Base-by-base conservation (phyloP, 2,888 invertebrate genomes). In the Zaprionus bogoriensis region DNA sequence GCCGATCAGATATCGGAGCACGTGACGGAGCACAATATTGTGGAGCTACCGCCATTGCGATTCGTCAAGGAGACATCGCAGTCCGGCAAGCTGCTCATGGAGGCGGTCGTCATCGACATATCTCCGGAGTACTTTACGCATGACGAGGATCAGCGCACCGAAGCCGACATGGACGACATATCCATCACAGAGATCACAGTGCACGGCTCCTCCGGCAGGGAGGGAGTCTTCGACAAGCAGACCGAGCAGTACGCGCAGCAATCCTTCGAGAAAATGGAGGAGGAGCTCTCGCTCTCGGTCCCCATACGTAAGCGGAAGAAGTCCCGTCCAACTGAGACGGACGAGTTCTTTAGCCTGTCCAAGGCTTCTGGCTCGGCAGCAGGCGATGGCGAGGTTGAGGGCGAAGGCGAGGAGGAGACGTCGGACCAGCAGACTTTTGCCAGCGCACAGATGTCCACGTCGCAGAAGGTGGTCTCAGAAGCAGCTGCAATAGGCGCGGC, bases 1-100 rank as follows among this genome's bases (percentile, higher is more conserved):
- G 97, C 97, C 0, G 97, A 97, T 89, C 97, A 97, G 90, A 92
- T 97, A 58, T 97, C 97, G 0, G 97, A 97, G 91, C 95, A 97
- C 88, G 95, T 97, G 48, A 91, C 93, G 87, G 96, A 96, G 89
- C 96, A 96, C 77, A 96, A 96, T 88, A 93, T 97, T 2, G 95
- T 97, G 1, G 97, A 97, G 89, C 90, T 97, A 14, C 97, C 97
- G 20, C 97, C 97, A 2, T 91, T 97, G 79, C 92, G 97, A 66
- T 97, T 97, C 89, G 94, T 96, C 0, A 97, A 97, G 90, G 97
- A 97, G 92, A 95, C 97, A 0, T 96, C 97, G 0, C 96, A 95
- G 6, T 96, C 96, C 0, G 96, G 97, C 4, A 96, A 97, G 88
- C 92, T 97, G 1, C 89, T 96, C 0, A 96, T 97, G 96, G 97